Base-by-base conservation (phyloP, 1,140 invertebrate species). In the Drosophila nigrodunni region DNA sequence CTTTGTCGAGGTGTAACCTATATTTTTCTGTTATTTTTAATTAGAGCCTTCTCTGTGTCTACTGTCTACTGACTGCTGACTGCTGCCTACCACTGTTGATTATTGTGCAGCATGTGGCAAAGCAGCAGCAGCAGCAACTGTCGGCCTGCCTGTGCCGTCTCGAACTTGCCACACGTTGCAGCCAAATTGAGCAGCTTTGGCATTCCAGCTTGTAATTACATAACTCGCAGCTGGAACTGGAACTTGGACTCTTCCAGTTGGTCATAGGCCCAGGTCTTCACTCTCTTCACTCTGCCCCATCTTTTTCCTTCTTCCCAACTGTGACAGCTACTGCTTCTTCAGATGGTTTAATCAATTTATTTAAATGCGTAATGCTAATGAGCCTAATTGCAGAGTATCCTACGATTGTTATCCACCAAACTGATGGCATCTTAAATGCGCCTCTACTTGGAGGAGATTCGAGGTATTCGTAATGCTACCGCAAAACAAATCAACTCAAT, bases 11-110 rank as follows among this genome's bases (percentile, higher is more conserved):
- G 69, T 74, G 80, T 77, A 83, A 85, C 80, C 71, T 67, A 82
- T 76, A 78, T 82, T 77, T 79, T 79, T 73, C 68, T 77, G 64
- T 77, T 77, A 77, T 77, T 79, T 76, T 77, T 79, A 79, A 79
- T 79, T 79, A 79, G 65, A 77, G 74, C 52, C 69, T 79, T 66
- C 46, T 57, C 41, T 41, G 30, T 30, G 43, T 65, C 54, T 34
- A 41, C 30, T 66, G 47, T 68, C 25, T 65, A 54, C 47, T 30
- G 44, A 18, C 44, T 46, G 44, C 6, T 47, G 34, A 15, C 46
- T 50, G 8, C 30, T 72, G 68, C 60, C 55, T 55, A 54, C 58
- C 66, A 67, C 18, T 52, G 57, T 69, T 62, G 74, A 74, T 77
- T 74, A 73, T 73, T 74, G 71, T 74, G 66, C 70, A 62, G 61